phyloP scores from a whole-genome alignment of 2,113 vertebrate genomes.

The Chionodraco myersi region DNA sequence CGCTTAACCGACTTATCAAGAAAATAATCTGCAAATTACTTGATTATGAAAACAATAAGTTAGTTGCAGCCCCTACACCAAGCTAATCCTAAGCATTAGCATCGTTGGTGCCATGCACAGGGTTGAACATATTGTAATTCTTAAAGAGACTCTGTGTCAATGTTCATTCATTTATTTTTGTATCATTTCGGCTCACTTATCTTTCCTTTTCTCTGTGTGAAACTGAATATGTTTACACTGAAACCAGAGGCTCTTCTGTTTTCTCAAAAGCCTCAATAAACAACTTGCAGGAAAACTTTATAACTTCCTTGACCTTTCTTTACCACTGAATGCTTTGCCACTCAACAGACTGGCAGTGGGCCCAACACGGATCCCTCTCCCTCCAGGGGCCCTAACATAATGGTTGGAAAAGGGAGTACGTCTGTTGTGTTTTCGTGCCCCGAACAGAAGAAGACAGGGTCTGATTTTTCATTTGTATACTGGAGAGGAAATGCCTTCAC shows the following conservation, averaged over 20 bases:
- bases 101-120: background rate
- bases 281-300: slow-evolving; percentile 23
- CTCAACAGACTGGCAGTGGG: slow-evolving; percentile 48
- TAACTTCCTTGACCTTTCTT: slow-evolving; percentile 53
- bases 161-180: background rate
- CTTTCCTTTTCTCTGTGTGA: background rate
- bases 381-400: slow-evolving; percentile 39
- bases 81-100: background rate
- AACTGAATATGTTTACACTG: slow-evolving; percentile 6
- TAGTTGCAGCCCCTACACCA: background rate
- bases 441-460: slow-evolving; percentile 39
- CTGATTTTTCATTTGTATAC: slow-evolving; percentile 54
- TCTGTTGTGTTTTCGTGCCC: background rate
- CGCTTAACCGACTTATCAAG: background rate
- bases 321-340: slow-evolving; percentile 39
- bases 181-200: background rate
- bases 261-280: background rate
- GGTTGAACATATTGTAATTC: no score
- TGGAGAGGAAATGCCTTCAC: slow-evolving; percentile 65
- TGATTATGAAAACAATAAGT: background rate
- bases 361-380: slow-evolving; percentile 54
- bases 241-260: background rate
- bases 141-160: no score
- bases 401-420: slow-evolving; percentile 40
- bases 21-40: background rate